These are phyloP conservation scores for Ridgeia piscesae DNA, from an alignment of 1,140 invertebrate genomes.

Conservation along the genomic window DNA sequence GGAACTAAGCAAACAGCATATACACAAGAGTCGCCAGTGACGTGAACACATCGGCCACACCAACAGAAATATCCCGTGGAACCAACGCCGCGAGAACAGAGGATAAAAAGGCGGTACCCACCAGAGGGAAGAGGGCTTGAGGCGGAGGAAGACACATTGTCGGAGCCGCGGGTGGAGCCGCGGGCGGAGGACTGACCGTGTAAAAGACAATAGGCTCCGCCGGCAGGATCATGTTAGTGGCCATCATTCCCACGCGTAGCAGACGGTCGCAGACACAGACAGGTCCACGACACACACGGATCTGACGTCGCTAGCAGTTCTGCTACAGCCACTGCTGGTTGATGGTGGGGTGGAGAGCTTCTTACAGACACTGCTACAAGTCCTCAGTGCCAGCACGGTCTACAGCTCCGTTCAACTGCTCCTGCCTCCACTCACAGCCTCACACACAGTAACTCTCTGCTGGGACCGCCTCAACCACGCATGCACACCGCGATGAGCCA, in stretches of 20 bases:
- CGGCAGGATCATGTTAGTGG: slow-evolving; percentile 23
- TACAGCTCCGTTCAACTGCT: neutral
- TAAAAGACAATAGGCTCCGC: slow-evolving; percentile 23
- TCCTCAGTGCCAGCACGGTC: neutral
- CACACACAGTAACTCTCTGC: neutral
- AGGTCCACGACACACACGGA: neutral
- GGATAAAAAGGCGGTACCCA: slow-evolving; percentile 9
- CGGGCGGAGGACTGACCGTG: slow-evolving; percentile 18
- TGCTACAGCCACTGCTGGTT: neutral
- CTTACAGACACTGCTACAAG: neutral
- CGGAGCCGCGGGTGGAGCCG: neutral
- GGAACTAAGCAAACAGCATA: neutral
- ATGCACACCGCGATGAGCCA: neutral
- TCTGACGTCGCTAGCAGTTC: neutral
- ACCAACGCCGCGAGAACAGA: neutral
- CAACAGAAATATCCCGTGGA: neutral
- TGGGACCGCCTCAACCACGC: neutral
- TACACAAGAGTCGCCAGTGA: neutral
- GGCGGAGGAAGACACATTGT: slow-evolving; percentile 11
- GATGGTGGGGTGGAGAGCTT: neutral
- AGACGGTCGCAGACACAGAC: neutral
- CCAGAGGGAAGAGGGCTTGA: neutral
- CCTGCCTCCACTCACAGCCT: neutral
- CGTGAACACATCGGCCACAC: neutral
- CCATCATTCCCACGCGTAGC: neutral